Evolutionary conservation across 2,797 vertebrate species (phyloP), one percentile per base, ranked within the genome.

Genomic region (Merluccius polli): DNA sequence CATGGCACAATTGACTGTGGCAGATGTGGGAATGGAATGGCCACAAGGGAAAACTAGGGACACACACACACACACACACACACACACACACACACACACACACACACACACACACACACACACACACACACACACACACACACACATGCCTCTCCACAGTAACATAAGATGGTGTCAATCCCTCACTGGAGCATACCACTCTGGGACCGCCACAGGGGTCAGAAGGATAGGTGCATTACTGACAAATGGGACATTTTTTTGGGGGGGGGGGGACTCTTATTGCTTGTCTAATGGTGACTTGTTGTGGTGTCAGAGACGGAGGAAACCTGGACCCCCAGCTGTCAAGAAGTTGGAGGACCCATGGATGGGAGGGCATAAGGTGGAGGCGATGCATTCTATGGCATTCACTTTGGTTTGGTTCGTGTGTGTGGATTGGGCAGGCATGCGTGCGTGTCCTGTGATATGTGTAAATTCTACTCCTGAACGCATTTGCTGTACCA

Each of bases 261-360:
- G 87, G 77, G 73, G 44, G 87, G 76, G 78, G 78, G 77, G 69
- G 8, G 59, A 75, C 84, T 72, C 18, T 68, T 30, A 88, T 73
- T 86, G 80, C 84, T 79, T 27, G 6, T 78, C 13, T 68, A 59
- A 31, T 48, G 72, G 27, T 6, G 0, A 77, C 36, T 74, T 83
- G 59, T 85, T 85, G 78, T 81, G 77, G 81, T 36, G 74, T 52
- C 82, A 79, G 81, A 85, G 72, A 41, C 13, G 16, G 78, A 73
- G 74, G 75, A 80, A 86, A 77, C 86, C 80, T 83, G 86, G 83
- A 86, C 77, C 81, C 77, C n/a, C 29, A 63, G 68, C 24, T 73
- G 80, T 77, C 70, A 74, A n/a, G 52, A 59, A 4, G 10, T 59
- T 15, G 31, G 41, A 29, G 30, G 21, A 30, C 8, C 29, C 12